These are phyloP conservation scores for Choloepus hoffmanni DNA, from an alignment of 2,113 vertebrate species.

Conservation along the genomic window DNA sequence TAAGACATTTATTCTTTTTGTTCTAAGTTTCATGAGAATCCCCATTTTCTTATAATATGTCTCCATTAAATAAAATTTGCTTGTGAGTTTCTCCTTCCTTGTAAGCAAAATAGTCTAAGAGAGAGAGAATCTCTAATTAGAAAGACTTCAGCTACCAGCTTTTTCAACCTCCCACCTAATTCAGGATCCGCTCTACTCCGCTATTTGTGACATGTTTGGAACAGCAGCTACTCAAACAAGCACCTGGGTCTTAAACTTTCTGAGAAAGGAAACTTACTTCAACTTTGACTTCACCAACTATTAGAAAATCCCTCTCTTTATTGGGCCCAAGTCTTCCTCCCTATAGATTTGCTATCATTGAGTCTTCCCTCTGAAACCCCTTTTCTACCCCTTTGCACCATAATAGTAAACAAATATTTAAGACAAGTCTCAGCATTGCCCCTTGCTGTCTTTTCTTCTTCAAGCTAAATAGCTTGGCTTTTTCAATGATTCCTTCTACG, in stretches of 20 bases:
- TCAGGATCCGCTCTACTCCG: not conserved
- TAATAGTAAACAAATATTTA: not conserved
- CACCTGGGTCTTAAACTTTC: not conserved
- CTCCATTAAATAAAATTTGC: conserved; percentile 27
- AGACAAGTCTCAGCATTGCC: not conserved
- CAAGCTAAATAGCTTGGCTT: not conserved
- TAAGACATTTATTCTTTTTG: not conserved
- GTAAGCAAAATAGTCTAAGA: not conserved
- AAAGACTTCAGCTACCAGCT: not conserved
- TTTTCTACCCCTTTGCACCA: not conserved
- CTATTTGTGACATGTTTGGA: not conserved
- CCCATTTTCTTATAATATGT: not conserved
- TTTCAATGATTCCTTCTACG: not conserved
- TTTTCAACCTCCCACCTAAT: not conserved
- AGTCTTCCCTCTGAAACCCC: not conserved
- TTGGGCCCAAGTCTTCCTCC: not conserved
- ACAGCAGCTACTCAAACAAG: not conserved
- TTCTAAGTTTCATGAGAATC: not conserved
- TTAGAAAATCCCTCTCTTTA: not conserved
- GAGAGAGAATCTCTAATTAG: not conserved
- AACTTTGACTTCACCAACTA: not conserved
- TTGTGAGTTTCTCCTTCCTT: not conserved
- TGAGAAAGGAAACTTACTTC: not conserved
- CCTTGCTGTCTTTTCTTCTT: not conserved
- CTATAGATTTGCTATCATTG: not conserved